Evolutionary conservation across 2,888 invertebrate species (phyloP).

Genomic region (Hyles lineata): DNA sequence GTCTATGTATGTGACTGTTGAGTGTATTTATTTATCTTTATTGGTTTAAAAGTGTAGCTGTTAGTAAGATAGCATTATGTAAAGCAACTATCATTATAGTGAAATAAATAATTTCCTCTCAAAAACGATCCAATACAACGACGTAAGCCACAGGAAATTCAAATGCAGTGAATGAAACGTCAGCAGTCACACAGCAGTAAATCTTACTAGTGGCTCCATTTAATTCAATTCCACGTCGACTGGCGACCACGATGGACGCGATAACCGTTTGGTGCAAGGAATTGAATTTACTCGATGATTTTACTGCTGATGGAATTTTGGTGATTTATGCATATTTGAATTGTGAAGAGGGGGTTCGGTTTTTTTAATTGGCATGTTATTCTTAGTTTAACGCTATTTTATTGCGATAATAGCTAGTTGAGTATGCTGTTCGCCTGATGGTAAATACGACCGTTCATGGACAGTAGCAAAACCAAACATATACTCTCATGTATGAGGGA

Average conservation of each 20-base stretch:
- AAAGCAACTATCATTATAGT: too few relatives aligned
- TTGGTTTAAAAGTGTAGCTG: too few relatives aligned
- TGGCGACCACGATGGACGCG: background rate
- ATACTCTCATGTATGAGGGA: too few relatives aligned
- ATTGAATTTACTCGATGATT: background rate
- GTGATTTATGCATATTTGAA: background rate
- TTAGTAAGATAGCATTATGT: too few relatives aligned
- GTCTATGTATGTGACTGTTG: too few relatives aligned
- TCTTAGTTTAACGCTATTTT: too few relatives aligned
- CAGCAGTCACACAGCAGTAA: background rate
- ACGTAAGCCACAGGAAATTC: background rate
- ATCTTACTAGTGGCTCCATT: background rate
- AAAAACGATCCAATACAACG: background rate
- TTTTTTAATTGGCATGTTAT: too few relatives aligned
- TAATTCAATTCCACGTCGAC: conserved; percentile 3
- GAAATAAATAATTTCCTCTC: background rate
- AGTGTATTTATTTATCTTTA: too few relatives aligned
- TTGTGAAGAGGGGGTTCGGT: background rate
- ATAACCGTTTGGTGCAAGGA: background rate
- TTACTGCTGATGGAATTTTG: background rate
- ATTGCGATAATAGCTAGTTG: too few relatives aligned
- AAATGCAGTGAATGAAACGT: conserved; percentile 6
- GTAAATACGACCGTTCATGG: too few relatives aligned
- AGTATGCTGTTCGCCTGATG: too few relatives aligned
- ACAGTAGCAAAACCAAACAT: too few relatives aligned